These are phyloP conservation scores for Chelonus insularis DNA, from an alignment of 1,140 invertebrate species.

Conservation along the genomic window DNA sequence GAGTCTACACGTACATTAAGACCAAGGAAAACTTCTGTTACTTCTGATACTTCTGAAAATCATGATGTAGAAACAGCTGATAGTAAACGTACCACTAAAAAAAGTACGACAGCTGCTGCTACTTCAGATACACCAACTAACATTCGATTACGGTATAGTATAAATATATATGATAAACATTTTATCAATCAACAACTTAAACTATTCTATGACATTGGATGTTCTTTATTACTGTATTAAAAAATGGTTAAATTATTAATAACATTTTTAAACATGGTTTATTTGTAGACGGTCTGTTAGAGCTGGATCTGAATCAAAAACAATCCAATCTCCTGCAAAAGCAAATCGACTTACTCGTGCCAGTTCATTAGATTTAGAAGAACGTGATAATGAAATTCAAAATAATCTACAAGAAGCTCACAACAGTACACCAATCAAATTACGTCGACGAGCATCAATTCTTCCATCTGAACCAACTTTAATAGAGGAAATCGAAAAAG, in stretches of 20 bases:
- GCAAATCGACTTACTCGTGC: conserved; percentile 41
- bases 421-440: conserved; percentile 30
- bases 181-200: no score
- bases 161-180: no score
- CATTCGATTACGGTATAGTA: background rate
- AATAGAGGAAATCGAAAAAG: conserved; percentile 35
- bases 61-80: conserved; percentile 27
- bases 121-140: background rate
- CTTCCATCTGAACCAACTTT: conserved; percentile 32
- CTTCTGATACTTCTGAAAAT: conserved; percentile 37
- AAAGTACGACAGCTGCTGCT: background rate
- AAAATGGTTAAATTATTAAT: background rate
- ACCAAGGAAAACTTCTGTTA: conserved; percentile 35
- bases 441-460: conserved; percentile 32
- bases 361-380: conserved; percentile 40
- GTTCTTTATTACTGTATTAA: conserved; percentile 1
- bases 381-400: background rate
- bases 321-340: conserved; percentile 29
- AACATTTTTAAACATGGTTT: conserved; percentile 21
- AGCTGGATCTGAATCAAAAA: conserved; percentile 44
- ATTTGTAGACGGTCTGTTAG: conserved; percentile 32
- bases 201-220: no score
- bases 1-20: conserved; percentile 31
- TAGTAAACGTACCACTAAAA: conserved; percentile 10
- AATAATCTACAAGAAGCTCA: background rate